Evolutionary conservation across 2,113 vertebrate species (phyloP).

Genomic region (Athene noctua): DNA sequence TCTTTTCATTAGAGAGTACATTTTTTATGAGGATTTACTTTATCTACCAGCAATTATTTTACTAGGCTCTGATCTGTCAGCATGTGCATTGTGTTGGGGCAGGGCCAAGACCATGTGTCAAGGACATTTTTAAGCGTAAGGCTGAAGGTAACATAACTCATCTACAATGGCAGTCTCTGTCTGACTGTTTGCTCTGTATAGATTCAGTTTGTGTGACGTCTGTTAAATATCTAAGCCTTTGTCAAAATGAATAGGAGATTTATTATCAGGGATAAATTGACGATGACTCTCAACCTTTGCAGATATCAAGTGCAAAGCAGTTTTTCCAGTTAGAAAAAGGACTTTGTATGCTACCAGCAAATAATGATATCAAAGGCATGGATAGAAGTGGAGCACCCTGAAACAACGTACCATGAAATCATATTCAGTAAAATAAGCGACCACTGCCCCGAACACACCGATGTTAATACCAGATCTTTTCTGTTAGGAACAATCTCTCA

Average conservation of each 20-base stretch:
- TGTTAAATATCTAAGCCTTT: slow-evolving; percentile 29
- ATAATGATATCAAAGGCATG: neutral
- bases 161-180: slow-evolving; percentile 53
- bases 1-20: neutral
- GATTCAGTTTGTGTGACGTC: slow-evolving; percentile 28
- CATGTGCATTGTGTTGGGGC: neutral
- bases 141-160: neutral
- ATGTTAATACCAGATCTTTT: neutral
- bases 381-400: neutral
- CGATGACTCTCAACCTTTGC: neutral
- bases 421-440: neutral
- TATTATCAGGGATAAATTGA: slow-evolving; percentile 33
- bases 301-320: slow-evolving; percentile 14
- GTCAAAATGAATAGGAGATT: slow-evolving; percentile 37
- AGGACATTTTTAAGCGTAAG: neutral
- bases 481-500: neutral
- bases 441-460: neutral
- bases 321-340: slow-evolving; percentile 36
- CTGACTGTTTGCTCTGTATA: slow-evolving; percentile 36
- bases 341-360: neutral
- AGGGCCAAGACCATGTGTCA: slow-evolving; percentile 7
- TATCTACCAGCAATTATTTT: slow-evolving; percentile 8
- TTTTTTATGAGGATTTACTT: slow-evolving; percentile 18
- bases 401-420: neutral
- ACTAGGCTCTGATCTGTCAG: slow-evolving; percentile 21